Conservation (phyloP, 2,888 invertebrate genomes). For the Rhagium mordax region DNA sequence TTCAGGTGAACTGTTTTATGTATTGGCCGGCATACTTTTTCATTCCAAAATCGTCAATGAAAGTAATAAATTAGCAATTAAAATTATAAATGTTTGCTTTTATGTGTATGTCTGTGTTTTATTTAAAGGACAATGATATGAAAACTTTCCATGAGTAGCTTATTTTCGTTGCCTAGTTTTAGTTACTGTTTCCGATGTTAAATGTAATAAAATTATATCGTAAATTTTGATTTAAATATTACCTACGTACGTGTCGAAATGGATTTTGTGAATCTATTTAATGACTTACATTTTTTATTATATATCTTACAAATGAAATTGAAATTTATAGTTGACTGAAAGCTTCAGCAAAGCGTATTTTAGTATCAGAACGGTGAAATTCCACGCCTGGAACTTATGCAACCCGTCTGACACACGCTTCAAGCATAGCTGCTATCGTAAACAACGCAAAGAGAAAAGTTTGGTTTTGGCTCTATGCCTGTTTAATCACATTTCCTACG, state of each 20-base stretch:
- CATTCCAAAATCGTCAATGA: background rate
- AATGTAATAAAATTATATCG: slow-evolving; percentile 23
- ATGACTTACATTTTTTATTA: background rate
- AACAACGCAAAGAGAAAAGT: slow-evolving; percentile 6
- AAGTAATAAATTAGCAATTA: slow-evolving; percentile 5
- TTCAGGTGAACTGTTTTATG: background rate
- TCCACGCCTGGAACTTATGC: slow-evolving; percentile 34
- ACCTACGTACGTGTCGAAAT: slow-evolving; percentile 2
- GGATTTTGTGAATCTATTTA: slow-evolving; percentile 6
- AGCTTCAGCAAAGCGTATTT: background rate
- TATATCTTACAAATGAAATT: background rate
- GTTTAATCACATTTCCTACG: slow-evolving; percentile 34
- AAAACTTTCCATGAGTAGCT: slow-evolving; percentile 7
- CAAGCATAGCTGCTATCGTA: slow-evolving; percentile 10
- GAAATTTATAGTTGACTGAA: background rate
- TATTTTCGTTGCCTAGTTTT: slow-evolving; percentile 29
- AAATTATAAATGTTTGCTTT: background rate
- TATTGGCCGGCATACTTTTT: background rate
- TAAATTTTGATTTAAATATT: slow-evolving; percentile 38
- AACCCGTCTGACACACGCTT: slow-evolving; percentile 20
- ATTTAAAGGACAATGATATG: slow-evolving; percentile 8
- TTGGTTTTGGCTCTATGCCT: slow-evolving; percentile 27
- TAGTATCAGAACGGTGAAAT: background rate
- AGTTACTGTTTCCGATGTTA: slow-evolving; percentile 17
- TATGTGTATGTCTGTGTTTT: background rate